A percentile compares a stretch with the other conserved stretches of the same genome.
phyloP scores from a whole-genome alignment of 2,113 vertebrate species.

The Dasypus novemcinctus region DNA sequence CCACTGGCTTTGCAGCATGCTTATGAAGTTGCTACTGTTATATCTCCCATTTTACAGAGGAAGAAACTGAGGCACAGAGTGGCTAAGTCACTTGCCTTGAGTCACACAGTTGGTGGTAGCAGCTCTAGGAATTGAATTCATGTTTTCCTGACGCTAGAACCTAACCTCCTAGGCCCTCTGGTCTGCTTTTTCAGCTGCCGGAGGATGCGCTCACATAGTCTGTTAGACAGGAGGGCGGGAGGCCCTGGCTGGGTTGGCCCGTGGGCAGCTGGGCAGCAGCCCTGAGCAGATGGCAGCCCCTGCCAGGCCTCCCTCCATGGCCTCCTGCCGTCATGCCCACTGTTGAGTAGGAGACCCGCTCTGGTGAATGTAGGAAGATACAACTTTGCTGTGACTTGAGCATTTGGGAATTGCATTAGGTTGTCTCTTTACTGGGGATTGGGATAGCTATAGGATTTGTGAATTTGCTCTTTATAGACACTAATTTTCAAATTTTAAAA shows the following conservation, averaged over 20 bases:
- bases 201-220: not conserved
- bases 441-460: not conserved
- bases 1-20: not conserved
- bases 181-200: no score
- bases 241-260: rapidly evolving
- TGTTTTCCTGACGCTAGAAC: not conserved
- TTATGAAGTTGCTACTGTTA: not conserved
- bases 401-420: not conserved
- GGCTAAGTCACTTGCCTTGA: not conserved
- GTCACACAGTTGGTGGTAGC: not conserved
- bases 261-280: not conserved
- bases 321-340: not conserved
- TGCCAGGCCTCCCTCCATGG: not conserved
- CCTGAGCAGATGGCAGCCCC: not conserved
- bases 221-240: not conserved
- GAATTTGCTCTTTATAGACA: not conserved
- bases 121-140: not conserved
- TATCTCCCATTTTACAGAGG: no score
- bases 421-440: not conserved
- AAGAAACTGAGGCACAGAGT: not conserved
- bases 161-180: not conserved
- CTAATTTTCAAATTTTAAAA: not conserved
- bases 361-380: not conserved
- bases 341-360: not conserved
- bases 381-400: not conserved